Percentiles rank a stretch among this genome's conserved stretches.
Evolutionary conservation across 1,140 invertebrate species (phyloP).

Genomic region (Anoplophora glabripennis): DNA sequence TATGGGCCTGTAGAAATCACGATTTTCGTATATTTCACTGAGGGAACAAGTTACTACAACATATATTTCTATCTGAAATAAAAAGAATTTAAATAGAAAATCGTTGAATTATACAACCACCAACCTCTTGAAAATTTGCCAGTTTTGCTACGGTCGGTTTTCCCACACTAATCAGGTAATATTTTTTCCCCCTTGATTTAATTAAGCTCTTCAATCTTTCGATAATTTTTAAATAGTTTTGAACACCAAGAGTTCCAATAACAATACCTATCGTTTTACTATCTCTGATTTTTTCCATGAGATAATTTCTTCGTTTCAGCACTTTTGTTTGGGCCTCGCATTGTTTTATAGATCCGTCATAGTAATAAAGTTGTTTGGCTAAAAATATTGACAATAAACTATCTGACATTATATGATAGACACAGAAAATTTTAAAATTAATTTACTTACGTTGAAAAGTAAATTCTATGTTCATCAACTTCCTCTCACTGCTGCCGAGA

Average conservation of each 20-base stretch:
- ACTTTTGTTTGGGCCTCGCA: constrained; percentile 54
- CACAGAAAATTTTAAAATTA: neutral
- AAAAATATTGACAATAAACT: no score
- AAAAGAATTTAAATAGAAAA: constrained; percentile 18
- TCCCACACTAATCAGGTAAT: constrained; percentile 88
- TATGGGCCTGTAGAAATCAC: constrained; percentile 86
- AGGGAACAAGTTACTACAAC: constrained; percentile 88
- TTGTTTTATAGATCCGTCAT: constrained; percentile 49
- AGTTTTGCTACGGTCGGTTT: constrained; percentile 90
- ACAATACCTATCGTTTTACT: constrained; percentile 83
- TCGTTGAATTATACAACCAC: constrained; percentile 1
- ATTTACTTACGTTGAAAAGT: constrained; percentile 33
- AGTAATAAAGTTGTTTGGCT: constrained; percentile 54
- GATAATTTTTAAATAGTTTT: constrained; percentile 78
- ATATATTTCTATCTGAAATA: constrained; percentile 81
- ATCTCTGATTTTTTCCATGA: constrained; percentile 87
- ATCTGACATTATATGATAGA: neutral
- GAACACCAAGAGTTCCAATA: constrained; percentile 81
- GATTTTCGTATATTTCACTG: constrained; percentile 76
- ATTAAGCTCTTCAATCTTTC: constrained; percentile 69
- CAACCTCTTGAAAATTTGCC: constrained; percentile 86
- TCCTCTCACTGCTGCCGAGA: constrained; percentile 35
- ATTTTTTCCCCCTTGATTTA: constrained; percentile 74
- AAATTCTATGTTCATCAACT: constrained; percentile 39
- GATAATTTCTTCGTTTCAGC: constrained; percentile 76